Evolutionary conservation across 2,113 vertebrate genomes (phyloP), one percentile per base, ranked within the genome.

Genomic region (Xenopus tropicalis): DNA sequence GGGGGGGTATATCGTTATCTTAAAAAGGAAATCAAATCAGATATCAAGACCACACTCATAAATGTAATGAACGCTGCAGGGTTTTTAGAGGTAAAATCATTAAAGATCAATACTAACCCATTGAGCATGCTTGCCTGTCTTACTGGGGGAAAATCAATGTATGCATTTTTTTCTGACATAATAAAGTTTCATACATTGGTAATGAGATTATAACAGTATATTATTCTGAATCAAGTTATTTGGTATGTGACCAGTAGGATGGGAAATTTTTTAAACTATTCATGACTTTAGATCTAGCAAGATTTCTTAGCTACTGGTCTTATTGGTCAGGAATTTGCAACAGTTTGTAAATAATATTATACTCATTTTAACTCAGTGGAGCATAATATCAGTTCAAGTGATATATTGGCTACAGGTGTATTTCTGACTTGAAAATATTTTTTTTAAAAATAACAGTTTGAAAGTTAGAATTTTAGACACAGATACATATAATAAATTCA

Each of bases 51-150:
- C 20, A 23, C 48, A 2, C 6, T 21, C 11, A 42, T 20, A 12
- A 19, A 65, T 12, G 17, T 43, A 48, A 66, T 21, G 21, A 66
- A 43, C 6, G 44, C 64, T 51, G 21, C n/a, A 48, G 42, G 42
- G 10, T 46, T 66, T 22, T 11, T 59, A 23, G 11, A 48, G 20
- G 44, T 3, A 51, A 48, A 21, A 46, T 13, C 44, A 48, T 48
- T 48, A 21, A 66, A 66, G 64, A 22, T 65, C 62, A 65, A 10
- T 24, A 42, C 17, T 65, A 46, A 43, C 42, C 9, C n/a, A 44
- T 65, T 11, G 62, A 20, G 24, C 19, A 37, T 13, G 58, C 58
- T 23, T 23, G 25, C 14, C 24, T 24, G 19, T 25, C 14, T 61
- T 61, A 25, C 3, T 16, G 61, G 61, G 16, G 6, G 29, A 63